Evolutionary conservation across 1,140 invertebrate genomes (phyloP).

Genomic region (Oryctes rhinoceros): DNA sequence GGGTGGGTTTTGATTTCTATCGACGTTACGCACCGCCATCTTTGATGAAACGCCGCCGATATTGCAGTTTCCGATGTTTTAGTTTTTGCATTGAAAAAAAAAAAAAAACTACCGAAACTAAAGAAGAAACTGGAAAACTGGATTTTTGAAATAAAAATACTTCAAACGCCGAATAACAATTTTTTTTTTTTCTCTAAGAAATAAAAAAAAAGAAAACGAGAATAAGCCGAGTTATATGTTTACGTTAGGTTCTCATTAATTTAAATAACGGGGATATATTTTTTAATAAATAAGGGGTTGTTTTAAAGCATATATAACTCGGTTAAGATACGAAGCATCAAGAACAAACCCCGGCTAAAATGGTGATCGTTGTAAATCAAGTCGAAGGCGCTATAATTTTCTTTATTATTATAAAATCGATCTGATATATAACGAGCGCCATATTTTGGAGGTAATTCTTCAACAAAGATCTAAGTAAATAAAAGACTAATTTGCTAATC

Average conservation of each 20-base stretch:
- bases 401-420: neutral
- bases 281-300: neutral
- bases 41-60: neutral
- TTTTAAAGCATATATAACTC: neutral
- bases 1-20: conserved; percentile 28
- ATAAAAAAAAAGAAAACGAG: neutral
- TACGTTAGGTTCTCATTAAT: neutral
- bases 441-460: neutral
- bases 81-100: neutral
- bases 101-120: neutral
- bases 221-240: neutral
- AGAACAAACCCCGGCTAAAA: neutral
- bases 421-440: neutral
- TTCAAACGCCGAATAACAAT: neutral
- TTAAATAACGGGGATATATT: neutral
- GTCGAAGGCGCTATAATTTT: neutral
- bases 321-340: neutral
- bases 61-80: neutral
- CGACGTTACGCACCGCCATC: neutral
- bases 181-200: neutral
- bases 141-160: neutral
- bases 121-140: neutral
- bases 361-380: neutral
- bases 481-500: neutral
- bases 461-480: neutral